Evolutionary conservation across 37 sponge, comb jelly and placozoan genomes (phyloP).

Genomic region (Agelas oroides): DNA sequence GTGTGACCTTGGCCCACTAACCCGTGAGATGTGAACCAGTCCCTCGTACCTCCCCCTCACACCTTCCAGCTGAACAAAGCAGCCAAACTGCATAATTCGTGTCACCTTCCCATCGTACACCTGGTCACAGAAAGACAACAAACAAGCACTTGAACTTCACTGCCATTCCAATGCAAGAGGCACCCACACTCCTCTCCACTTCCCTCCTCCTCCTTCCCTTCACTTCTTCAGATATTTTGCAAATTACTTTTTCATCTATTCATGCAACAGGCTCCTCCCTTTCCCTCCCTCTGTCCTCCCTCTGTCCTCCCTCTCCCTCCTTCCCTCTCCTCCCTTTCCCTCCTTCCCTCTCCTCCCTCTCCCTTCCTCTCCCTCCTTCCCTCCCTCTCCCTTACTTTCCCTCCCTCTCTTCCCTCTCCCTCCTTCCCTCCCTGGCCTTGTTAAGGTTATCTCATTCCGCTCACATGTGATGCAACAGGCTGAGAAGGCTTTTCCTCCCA

Average conservation of each 20-base stretch:
- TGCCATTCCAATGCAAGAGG: no score
- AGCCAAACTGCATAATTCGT: conserved; percentile 97
- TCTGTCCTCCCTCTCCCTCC: background rate
- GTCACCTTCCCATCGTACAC: conserved; percentile 94
- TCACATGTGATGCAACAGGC: conserved; percentile 25
- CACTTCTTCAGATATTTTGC: no score
- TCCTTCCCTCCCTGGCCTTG: no score
- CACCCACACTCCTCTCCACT: no score
- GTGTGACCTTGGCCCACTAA: background rate
- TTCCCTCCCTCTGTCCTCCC: background rate
- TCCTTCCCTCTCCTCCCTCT: no score
- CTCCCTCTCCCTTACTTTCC: background rate
- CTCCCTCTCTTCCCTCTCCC: no score
- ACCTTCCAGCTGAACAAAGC: conserved; percentile 96
- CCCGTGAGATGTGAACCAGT: conserved; percentile 94
- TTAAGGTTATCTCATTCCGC: no score
- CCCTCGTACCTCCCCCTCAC: conserved; percentile 87
- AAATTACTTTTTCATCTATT: no score
- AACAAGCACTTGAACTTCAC: no score
- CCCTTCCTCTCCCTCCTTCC: no score
- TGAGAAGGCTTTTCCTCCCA: conserved; percentile 40
- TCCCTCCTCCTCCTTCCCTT: no score
- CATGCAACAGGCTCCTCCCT: no score
- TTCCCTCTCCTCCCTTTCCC: background rate
- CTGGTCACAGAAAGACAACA: background rate